Percentiles rank a stretch among this genome's conserved stretches.
Evolutionary conservation across 2,888 invertebrate genomes (phyloP).

Genomic region (Aspidapion aeneum): DNA sequence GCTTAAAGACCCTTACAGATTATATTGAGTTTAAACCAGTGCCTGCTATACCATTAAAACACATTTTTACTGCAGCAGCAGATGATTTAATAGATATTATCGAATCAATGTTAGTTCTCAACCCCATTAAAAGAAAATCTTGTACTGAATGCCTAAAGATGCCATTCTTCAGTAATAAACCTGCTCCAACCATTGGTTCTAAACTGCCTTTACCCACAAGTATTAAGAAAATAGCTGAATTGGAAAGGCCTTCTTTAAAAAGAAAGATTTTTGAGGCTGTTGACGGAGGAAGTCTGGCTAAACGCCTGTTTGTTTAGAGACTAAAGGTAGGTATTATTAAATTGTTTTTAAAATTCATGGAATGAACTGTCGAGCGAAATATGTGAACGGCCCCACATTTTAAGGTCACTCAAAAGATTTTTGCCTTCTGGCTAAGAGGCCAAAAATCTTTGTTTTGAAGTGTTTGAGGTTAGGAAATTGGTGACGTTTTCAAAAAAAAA

Average conservation of each 20-base stretch:
- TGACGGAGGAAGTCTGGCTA: constrained; percentile 66
- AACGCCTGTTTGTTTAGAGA: constrained; percentile 65
- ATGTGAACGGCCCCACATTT: too few species aligned
- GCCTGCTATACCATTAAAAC: constrained; percentile 77
- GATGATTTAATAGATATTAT: constrained; percentile 87
- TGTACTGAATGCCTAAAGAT: constrained; percentile 83
- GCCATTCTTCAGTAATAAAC: constrained; percentile 89
- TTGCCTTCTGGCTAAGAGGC: too few species aligned
- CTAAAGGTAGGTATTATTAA: too few species aligned
- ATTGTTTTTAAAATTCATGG: too few species aligned
- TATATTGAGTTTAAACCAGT: constrained; percentile 90
- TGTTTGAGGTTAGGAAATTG: background rate
- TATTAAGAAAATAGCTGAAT: constrained; percentile 55
- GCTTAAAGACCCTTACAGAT: constrained; percentile 76
- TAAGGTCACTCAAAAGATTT: background rate
- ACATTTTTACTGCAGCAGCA: constrained; percentile 93
- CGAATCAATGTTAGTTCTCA: constrained; percentile 70
- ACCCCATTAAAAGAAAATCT: constrained; percentile 78
- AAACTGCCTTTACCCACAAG: constrained; percentile 77
- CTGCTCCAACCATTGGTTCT: constrained; percentile 79
- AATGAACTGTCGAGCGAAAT: too few species aligned
- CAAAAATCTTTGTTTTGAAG: background rate
- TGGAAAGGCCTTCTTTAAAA: constrained; percentile 68
- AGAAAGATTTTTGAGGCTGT: constrained; percentile 69
- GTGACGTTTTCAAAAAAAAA: background rate